phyloP scores from a whole-genome alignment of 2,888 invertebrate species.

The Augiades crinisus region DNA sequence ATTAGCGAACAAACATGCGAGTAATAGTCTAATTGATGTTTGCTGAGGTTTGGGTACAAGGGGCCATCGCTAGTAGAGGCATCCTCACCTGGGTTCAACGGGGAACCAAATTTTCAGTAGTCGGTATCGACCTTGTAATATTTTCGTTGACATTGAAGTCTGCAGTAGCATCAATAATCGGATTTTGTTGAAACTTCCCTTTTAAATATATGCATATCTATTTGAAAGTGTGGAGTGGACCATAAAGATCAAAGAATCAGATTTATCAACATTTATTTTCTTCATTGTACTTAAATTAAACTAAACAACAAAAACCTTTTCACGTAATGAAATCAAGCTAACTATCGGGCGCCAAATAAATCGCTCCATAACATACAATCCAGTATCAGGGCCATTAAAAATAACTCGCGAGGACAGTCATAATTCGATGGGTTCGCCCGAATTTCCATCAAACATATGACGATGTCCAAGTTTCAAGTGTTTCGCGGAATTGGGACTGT shows the following conservation, averaged over 20 bases:
- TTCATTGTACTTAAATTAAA: conserved; percentile 16
- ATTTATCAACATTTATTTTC: too few species aligned
- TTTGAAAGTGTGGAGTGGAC: too few species aligned
- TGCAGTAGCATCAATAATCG: too few species aligned
- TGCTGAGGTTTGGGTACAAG: conserved; percentile 42
- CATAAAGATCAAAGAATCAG: too few species aligned
- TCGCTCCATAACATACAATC: conserved; percentile 20
- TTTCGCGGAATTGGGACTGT: too few species aligned
- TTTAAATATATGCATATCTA: too few species aligned
- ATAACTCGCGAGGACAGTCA: conserved; percentile 60
- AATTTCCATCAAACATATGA: conserved; percentile 70
- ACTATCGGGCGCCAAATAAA: conserved; percentile 12
- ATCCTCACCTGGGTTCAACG: background rate
- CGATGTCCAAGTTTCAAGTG: conserved; percentile 38
- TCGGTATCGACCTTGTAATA: too few species aligned
- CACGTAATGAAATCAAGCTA: conserved; percentile 38
- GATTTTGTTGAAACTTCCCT: too few species aligned
- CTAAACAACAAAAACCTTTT: conserved; percentile 37
- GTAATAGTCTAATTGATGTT: conserved; percentile 59
- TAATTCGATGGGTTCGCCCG: conserved; percentile 76
- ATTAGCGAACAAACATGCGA: conserved; percentile 52
- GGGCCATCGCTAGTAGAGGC: too few species aligned
- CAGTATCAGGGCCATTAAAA: conserved; percentile 44
- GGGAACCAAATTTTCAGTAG: too few species aligned
- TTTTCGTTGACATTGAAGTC: too few species aligned